Base-by-base conservation (phyloP, 2,113 vertebrate genomes). In the Athene cunicularia region DNA sequence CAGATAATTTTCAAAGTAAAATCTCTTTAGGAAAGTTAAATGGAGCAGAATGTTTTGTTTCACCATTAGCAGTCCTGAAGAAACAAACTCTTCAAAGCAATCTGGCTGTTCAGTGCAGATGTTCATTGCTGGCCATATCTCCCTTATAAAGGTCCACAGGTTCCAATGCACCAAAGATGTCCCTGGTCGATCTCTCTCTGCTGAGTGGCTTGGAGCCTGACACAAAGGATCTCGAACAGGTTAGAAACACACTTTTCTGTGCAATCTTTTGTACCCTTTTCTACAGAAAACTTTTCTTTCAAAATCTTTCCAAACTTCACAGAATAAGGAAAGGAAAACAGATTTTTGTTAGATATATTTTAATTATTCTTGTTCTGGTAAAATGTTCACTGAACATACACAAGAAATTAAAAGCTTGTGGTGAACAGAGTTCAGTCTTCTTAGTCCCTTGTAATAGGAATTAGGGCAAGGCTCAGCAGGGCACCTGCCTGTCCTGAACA, bases 101-200 rank as follows among this genome's bases (percentile, higher is more conserved):
- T 13, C 11, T 82, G n/a, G 10, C 32, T 80, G 33, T 68, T 81
- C 56, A 68, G 43, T 14, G 35, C 24, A 79, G 39, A 2, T 71
- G 39, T 37, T 91, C 49, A n/a, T 49, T 77, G 28, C 30, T 93
- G 83, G 55, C 2, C 1, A 5, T 73, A 5, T 73, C 20, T 96
- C 43, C 26, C 35, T 77, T 76, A 22, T 32, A 86, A 83, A 97
- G 94, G 79, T 95, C 95, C 28, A 28, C 80, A 83, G 86, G 95
- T 95, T 52, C 80, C 74, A 95, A 60, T 35, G n/a, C 81, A 75
- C 96, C 95, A 58, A 98, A 97, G 71, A 98, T 98, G 98, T 98
- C 97, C 26, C 62, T 98, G 72, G 98, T 98, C 79, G 98, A 98
- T 90, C 97, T 98, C 63, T 97, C 98, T 33, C 97, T 98, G 33